phyloP scores from a whole-genome alignment of 2,888 invertebrate genomes.

The Sphaerophoria taeniata region DNA sequence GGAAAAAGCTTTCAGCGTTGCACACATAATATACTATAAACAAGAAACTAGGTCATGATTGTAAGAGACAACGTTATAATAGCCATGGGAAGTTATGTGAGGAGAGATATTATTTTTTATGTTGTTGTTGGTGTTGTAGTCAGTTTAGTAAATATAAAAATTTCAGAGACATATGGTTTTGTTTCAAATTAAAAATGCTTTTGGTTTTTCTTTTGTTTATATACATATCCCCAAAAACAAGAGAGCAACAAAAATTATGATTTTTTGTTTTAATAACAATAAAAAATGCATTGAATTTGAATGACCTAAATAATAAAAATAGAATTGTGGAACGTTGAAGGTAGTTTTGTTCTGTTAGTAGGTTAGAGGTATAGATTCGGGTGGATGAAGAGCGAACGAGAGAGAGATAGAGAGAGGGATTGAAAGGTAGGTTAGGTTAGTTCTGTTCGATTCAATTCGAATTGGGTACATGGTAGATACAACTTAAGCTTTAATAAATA shows the following conservation, averaged over 20 bases:
- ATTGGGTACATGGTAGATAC: neutral
- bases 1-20: constrained; percentile 65
- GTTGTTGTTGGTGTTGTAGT: constrained; percentile 25
- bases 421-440: too few species aligned
- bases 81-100: constrained; percentile 80
- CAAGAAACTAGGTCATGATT: constrained; percentile 83
- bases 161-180: constrained; percentile 47
- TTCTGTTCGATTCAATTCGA: too few species aligned
- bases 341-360: neutral
- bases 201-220: constrained; percentile 15
- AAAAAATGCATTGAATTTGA: constrained; percentile 33
- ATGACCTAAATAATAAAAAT: constrained; percentile 38
- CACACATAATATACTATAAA: constrained; percentile 70
- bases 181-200: constrained; percentile 21
- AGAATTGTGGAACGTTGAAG: constrained; percentile 17
- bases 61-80: constrained; percentile 82
- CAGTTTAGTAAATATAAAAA: constrained; percentile 45
- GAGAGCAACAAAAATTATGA: neutral
- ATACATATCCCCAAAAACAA: constrained; percentile 29
- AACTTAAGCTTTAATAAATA: constrained; percentile 53
- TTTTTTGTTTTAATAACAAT: neutral
- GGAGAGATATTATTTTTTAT: constrained; percentile 77
- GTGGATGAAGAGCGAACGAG: neutral
- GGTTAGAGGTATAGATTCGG: neutral
- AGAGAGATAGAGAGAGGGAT: too few species aligned